Percentiles rank a stretch among this genome's conserved stretches.
These are phyloP conservation scores for Cyclophora punctaria DNA, from an alignment of 2,888 invertebrate species.

Conservation along the genomic window DNA sequence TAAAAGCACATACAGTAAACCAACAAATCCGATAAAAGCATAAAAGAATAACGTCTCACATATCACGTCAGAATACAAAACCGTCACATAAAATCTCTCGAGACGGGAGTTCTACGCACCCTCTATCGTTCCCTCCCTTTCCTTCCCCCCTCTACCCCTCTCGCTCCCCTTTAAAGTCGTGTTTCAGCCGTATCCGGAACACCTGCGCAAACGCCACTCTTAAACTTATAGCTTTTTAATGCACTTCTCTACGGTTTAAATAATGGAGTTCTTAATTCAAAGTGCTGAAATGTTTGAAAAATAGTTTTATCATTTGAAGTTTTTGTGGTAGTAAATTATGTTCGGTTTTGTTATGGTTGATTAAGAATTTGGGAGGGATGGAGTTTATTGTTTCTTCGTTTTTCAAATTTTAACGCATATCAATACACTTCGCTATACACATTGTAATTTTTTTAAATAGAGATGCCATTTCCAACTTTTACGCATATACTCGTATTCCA, in stretches of 20 bases:
- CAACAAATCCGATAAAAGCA: neutral
- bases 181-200: constrained; percentile 67
- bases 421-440: too few species aligned
- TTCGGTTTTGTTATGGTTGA: neutral
- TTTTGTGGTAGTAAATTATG: constrained; percentile 7
- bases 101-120: constrained; percentile 32
- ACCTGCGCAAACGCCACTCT: constrained; percentile 56
- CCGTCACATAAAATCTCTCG: constrained; percentile 23
- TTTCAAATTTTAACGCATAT: too few species aligned
- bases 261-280: constrained; percentile 55
- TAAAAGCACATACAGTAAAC: too few species aligned
- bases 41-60: constrained; percentile 5
- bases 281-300: constrained; percentile 48
- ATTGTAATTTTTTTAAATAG: too few species aligned
- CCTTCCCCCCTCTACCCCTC: constrained; percentile 12
- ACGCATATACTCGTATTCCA: too few species aligned
- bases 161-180: constrained; percentile 19
- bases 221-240: constrained; percentile 65
- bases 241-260: constrained; percentile 45
- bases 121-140: constrained; percentile 28
- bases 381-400: too few species aligned
- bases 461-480: too few species aligned
- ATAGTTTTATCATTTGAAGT: constrained; percentile 24
- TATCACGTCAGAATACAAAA: constrained; percentile 2
- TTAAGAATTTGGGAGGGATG: neutral